Percentiles rank a stretch among this genome's conserved stretches.
These are phyloP conservation scores for Bufo bufo DNA, from an alignment of 2,113 vertebrate genomes.

Conservation along the genomic window DNA sequence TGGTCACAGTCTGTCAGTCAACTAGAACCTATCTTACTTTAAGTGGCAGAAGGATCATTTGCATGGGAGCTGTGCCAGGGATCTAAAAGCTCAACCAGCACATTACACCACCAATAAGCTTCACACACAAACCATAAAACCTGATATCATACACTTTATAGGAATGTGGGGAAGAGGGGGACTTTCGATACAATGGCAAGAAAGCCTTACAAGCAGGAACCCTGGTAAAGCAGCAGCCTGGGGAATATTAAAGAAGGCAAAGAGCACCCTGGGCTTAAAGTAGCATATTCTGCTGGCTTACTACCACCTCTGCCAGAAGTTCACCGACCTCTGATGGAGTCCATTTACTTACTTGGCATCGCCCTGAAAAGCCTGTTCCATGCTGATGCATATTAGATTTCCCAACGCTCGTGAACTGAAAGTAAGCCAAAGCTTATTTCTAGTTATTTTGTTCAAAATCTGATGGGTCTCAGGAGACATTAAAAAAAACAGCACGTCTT, in stretches of 20 bases:
- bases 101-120: background rate
- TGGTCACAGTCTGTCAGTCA: constrained; percentile 5
- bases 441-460: background rate
- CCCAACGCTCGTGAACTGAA: background rate
- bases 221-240: background rate
- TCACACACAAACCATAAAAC: background rate
- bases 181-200: background rate
- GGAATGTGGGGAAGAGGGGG: background rate
- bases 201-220: background rate
- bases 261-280: background rate
- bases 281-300: background rate
- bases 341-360: constrained; percentile 24
- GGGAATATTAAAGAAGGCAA: background rate
- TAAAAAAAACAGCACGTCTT: background rate
- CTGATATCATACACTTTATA: background rate
- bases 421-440: background rate
- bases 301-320: background rate
- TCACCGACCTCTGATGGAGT: background rate
- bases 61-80: background rate
- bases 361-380: background rate
- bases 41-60: background rate
- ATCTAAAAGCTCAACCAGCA: background rate
- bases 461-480: background rate
- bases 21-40: background rate
- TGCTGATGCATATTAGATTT: background rate